A percentile compares a stretch with the other conserved stretches of the same genome.
Conservation (phyloP, 2,797 vertebrate genomes). For the Cuculus canorus region DNA sequence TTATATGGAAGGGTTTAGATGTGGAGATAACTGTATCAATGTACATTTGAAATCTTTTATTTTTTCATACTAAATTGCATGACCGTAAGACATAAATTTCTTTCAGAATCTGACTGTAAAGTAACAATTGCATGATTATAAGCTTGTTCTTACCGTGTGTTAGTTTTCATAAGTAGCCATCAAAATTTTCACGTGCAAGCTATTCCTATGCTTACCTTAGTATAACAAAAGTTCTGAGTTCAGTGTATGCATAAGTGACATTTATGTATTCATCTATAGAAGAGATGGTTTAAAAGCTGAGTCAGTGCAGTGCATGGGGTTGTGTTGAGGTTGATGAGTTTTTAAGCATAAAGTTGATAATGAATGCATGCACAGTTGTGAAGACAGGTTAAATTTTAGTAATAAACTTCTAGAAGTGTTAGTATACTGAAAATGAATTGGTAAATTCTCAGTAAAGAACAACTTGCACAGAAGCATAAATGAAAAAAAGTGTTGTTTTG, state of each 20-base stretch:
- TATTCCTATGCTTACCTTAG: not conserved
- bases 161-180: not conserved
- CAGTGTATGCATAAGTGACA: not conserved
- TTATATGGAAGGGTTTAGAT: not conserved
- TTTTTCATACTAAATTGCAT: not conserved
- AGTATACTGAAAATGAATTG: not conserved
- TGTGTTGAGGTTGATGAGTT: not conserved
- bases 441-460: not conserved
- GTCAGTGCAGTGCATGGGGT: not conserved
- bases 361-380: not conserved
- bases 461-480: not conserved
- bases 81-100: not conserved
- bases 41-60: not conserved
- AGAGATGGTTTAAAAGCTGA: not conserved
- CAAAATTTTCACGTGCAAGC: not conserved
- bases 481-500: accelerated
- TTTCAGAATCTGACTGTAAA: not conserved
- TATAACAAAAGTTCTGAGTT: not conserved
- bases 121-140: not conserved
- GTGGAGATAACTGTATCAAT: not conserved
- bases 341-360: not conserved
- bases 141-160: not conserved
- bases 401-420: not conserved
- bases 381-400: not conserved
- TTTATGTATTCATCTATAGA: not conserved